Base-by-base conservation (phyloP, 1,140 invertebrate species). In the Bombus confusus region DNA sequence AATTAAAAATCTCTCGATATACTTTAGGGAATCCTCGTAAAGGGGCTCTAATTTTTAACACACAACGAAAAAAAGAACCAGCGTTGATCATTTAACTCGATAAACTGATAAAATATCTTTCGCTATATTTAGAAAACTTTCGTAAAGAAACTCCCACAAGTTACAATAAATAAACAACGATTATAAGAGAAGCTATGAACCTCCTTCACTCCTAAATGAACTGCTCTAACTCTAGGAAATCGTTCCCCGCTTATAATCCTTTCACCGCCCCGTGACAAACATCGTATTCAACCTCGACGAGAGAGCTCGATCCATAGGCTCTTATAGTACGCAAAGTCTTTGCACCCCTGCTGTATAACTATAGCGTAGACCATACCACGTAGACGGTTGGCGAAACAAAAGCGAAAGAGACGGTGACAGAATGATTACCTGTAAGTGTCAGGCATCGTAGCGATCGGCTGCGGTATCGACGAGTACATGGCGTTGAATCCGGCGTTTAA, bases 381-480 rank as follows among this genome's bases (percentile, higher is more conserved):
- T 28, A 47, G 41, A 74, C 9, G 72, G 10, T 25, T 25, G 41
- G 41, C 31, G 72, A 66, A 39, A 77, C 37, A 39, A 66, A 66
- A 2, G 64, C 5, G 15, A 31, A 34, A n/a, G 4, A 31, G 62
- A 66, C 57, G 37, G 52, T 73, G 31, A 52, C 47, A 34, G 15
- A 47, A 91, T 93, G 94, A 64, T 94, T 95, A 99, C 98, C 98
- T 98, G 95, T 99, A 99, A 72, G 97, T 97, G 93, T 99, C 98
- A 15, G 98, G 96, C 97, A 99, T 99, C 74, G 98, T 98, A 68
- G 98, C 98, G 88, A 99, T 99, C 8, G 98, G 98, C 93, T 99
- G 98, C 71, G 98, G 98, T 92, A 99, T 98, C 80, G 98, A 97
- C 37, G 98, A 98, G 95, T 99, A 99, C 98, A 99, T 99, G 88